Conservation (phyloP, 2,797 vertebrate genomes). For the Zalophus californianus region DNA sequence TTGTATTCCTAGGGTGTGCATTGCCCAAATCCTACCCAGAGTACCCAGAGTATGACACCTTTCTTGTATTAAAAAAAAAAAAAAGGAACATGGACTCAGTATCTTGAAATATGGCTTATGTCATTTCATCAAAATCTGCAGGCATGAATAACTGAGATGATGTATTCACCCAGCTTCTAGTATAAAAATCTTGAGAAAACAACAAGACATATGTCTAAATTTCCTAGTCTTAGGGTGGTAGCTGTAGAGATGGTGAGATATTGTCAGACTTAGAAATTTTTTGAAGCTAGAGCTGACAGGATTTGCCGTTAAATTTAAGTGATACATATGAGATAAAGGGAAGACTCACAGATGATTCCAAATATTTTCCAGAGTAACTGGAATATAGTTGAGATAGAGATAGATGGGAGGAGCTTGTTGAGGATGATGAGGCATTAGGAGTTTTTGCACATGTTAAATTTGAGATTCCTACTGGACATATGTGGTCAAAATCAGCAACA, state of each 20-base stretch:
- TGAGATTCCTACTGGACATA: not conserved
- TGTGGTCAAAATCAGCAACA: not conserved
- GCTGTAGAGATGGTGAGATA: not conserved
- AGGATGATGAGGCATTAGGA: not conserved
- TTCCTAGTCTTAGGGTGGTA: not conserved
- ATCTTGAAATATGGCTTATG: not conserved
- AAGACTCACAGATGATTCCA: not conserved
- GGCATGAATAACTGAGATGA: not conserved
- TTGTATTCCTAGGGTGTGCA: not conserved
- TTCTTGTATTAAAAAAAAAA: not conserved
- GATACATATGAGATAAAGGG: not conserved
- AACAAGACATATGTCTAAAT: not conserved
- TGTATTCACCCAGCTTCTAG: not conserved
- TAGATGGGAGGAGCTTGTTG: not conserved
- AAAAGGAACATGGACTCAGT: not conserved
- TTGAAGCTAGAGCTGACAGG: not conserved
- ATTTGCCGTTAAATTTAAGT: not conserved
- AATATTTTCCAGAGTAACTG: not conserved
- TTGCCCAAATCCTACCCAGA: not conserved
- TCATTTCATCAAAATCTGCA: not conserved
- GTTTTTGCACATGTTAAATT: not conserved
- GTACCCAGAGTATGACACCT: not conserved
- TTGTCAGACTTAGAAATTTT: not conserved
- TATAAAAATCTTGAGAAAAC: not conserved
- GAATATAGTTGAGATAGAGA: not conserved